Evolutionary conservation across 2,797 vertebrate genomes (phyloP), one percentile per base, ranked within the genome.

Genomic region (Leuciscus waleckii): DNA sequence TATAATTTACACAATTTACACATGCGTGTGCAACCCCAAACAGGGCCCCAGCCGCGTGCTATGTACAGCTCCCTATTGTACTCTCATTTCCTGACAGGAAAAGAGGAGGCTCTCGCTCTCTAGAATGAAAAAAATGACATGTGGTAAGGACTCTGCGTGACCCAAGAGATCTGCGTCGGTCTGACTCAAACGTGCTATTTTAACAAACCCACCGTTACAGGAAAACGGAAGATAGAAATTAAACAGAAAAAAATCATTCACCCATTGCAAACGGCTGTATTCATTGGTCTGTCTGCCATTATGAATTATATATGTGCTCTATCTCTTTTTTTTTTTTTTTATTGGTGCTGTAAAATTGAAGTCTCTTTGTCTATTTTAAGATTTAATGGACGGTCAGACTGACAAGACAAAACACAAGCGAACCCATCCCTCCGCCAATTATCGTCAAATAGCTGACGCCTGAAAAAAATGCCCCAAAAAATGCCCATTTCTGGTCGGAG

Each of bases 71-170:
- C 90, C 88, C 84, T 88, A 89, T 90, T 90, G 90, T 89, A 83
- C 84, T 86, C 90, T 91, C 88, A 91, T 91, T 90, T 91, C 91
- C 90, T 90, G 91, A 90, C 89, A 90, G 90, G 91, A 90, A 90
- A 88, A 88, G 74, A 88, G 78, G 81, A 87, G 81, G 81, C 82
- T 68, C 61, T 87, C 82, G 39, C 77, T 68, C 76, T 83, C 86
- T 84, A 78, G 19, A 85, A 82, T 29, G 26, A 84, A 69, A 83
- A 85, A 82, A 74, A 81, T 78, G 46, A 80, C 84, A 80, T 85
- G 84, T 80, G 84, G 84, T 78, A 73, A 73, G 56, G 78, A 70
- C 75, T 79, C 67, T n/a, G 65, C 65, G 8, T 85, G 82, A 85
- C 83, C 78, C 58, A 63, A 23, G 54, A 85, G 69, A 85, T 73